Percentiles rank a stretch among this genome's conserved stretches.
Conservation (phyloP, 2,113 vertebrate genomes). For the Periophthalmodon schlosseri region DNA sequence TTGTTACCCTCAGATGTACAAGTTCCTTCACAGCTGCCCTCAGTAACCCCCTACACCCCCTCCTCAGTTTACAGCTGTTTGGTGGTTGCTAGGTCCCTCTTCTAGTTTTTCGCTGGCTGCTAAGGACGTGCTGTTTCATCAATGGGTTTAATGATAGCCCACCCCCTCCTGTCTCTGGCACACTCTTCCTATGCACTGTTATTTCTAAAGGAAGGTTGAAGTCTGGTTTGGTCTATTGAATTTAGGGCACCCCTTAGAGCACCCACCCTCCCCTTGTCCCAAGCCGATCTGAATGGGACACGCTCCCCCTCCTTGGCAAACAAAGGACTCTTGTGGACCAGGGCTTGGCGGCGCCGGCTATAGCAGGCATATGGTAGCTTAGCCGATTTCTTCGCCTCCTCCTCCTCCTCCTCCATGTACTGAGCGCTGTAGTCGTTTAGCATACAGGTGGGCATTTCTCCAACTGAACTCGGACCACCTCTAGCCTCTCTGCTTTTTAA, state of each 20-base stretch:
- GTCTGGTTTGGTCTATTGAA: conserved; percentile 51
- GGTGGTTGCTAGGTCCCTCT: conserved; percentile 45
- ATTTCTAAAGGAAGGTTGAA: conserved; percentile 47
- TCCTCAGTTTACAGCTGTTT: conserved; percentile 50
- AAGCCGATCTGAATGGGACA: conserved; percentile 61
- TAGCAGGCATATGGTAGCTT: conserved; percentile 76
- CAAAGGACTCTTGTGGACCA: conserved; percentile 66
- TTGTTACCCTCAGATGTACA: conserved; percentile 44
- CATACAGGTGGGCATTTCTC: conserved; percentile 86
- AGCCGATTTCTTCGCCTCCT: conserved; percentile 30
- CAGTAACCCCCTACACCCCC: conserved; percentile 27
- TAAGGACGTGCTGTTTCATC: not conserved
- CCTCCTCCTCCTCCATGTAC: conserved; percentile 1
- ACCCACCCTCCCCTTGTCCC: conserved; percentile 29
- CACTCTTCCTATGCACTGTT: conserved; percentile 65
- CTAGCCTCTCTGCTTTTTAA: conserved; percentile 28
- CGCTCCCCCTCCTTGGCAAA: conserved; percentile 62
- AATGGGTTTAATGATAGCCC: conserved; percentile 43
- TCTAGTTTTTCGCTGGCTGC: conserved; percentile 23
- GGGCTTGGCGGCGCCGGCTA: conserved; percentile 56
- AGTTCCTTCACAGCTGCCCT: conserved; percentile 55
- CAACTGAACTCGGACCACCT: conserved; percentile 39
- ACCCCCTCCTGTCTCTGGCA: conserved; percentile 62
- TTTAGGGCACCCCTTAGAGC: conserved; percentile 43
- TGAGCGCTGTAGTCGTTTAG: conserved; percentile 70